Conservation (phyloP, 2,797 vertebrate genomes). For the Rhinogobio ventralis region DNA sequence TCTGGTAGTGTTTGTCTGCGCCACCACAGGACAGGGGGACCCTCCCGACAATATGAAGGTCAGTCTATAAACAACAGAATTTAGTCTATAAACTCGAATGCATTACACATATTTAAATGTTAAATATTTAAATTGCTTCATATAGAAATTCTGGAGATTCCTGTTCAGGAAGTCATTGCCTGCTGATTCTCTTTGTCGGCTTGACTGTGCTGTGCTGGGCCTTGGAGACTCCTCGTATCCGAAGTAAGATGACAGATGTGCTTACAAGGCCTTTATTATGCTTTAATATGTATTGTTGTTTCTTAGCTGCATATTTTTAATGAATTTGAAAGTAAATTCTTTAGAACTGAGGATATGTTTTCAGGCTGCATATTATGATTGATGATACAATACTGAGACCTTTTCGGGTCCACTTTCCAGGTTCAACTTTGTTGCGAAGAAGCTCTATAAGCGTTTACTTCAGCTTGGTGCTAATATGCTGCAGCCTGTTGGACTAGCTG, state of each 20-base stretch:
- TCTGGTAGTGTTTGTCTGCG: slow-evolving; percentile 91
- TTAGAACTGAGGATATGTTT: background rate
- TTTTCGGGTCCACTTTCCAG: slow-evolving; percentile 66
- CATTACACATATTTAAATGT: background rate
- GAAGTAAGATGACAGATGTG: slow-evolving; percentile 78
- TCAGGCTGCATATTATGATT: background rate
- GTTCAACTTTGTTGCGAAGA: slow-evolving; percentile 97
- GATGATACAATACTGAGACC: background rate
- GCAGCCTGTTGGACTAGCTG: slow-evolving; percentile 84
- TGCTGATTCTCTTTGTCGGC: slow-evolving; percentile 79
- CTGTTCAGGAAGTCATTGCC: slow-evolving; percentile 90
- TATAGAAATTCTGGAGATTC: slow-evolving; percentile 93
- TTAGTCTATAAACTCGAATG: background rate
- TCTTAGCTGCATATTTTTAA: background rate
- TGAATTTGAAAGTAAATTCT: background rate
- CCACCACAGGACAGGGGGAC: slow-evolving; percentile 94
- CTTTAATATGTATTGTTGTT: background rate
- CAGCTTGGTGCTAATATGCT: slow-evolving; percentile 87
- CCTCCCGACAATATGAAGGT: slow-evolving; percentile 99
- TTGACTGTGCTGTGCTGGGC: slow-evolving; percentile 91
- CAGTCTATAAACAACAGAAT: slow-evolving; percentile 21
- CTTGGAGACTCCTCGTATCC: slow-evolving; percentile 95
- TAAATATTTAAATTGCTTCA: background rate
- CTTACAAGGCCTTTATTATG: background rate
- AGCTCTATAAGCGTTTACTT: slow-evolving; percentile 88